phyloP scores from a whole-genome alignment of 2,113 vertebrate genomes.

The Phycodurus eques region DNA sequence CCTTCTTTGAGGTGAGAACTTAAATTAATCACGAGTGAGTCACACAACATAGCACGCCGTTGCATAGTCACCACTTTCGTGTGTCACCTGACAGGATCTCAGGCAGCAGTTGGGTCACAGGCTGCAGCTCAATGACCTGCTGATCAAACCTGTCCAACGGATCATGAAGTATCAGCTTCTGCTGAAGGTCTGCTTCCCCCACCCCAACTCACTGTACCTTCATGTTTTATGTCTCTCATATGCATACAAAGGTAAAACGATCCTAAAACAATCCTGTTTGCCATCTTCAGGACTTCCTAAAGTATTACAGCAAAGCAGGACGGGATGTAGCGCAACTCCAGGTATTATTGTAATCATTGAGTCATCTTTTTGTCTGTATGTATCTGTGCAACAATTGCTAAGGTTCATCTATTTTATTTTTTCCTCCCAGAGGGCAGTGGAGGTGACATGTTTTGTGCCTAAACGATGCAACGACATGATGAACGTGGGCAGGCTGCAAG shows the following conservation, averaged over 20 bases:
- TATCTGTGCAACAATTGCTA: not conserved
- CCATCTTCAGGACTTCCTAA: slow-evolving; percentile 81
- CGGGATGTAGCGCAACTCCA: slow-evolving; percentile 75
- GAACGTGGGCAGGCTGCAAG: slow-evolving; percentile 86
- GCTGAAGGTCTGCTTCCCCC: slow-evolving; percentile 71
- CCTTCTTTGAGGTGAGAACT: slow-evolving; percentile 84
- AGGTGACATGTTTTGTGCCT: slow-evolving; percentile 89
- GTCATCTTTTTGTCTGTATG: not conserved
- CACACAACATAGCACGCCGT: not conserved
- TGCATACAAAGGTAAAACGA: not conserved
- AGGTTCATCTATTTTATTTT: not conserved
- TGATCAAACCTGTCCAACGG: slow-evolving; percentile 90
- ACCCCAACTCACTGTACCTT: not conserved
- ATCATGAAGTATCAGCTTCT: slow-evolving; percentile 93
- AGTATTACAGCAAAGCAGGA: slow-evolving; percentile 83
- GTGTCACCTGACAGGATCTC: slow-evolving; percentile 73
- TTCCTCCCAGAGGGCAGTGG: slow-evolving; percentile 77
- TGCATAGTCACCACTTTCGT: not conserved
- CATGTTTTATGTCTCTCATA: not conserved
- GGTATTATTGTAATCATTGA: slow-evolving; percentile 56
- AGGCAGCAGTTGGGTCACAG: slow-evolving; percentile 85
- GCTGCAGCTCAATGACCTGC: slow-evolving; percentile 85
- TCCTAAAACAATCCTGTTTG: slow-evolving; percentile 9
- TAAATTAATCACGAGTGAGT: not conserved
- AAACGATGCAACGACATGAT: slow-evolving; percentile 91